Conservation (phyloP, 2,888 invertebrate species). For the Litoditis marina region DNA sequence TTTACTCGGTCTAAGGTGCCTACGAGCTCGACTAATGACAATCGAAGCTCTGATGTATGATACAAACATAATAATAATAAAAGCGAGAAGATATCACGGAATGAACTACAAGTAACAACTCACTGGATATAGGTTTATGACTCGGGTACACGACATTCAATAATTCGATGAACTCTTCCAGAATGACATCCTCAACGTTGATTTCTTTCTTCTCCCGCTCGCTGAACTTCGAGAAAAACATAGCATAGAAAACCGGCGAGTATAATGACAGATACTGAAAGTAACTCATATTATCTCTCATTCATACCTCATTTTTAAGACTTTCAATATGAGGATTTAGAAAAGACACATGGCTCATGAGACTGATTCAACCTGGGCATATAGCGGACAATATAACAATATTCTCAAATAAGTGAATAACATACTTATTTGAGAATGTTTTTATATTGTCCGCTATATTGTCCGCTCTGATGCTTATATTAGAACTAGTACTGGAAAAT, state of each 20-base stretch:
- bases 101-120: no score
- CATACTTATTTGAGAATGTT: no score
- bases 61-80: neutral
- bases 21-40: neutral
- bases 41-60: neutral
- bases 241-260: conserved; percentile 57
- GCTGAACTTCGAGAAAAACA: conserved; percentile 55
- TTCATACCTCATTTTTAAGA: neutral
- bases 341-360: no score
- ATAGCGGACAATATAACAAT: neutral
- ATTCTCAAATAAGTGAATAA: no score
- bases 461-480: neutral
- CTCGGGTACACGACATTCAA: conserved; percentile 64
- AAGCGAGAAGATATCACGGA: neutral
- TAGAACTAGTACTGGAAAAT: neutral
- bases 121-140: conserved; percentile 61
- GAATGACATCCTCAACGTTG: conserved; percentile 45
- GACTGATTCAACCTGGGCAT: no score
- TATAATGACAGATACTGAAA: conserved; percentile 58
- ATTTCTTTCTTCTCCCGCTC: conserved; percentile 54
- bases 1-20: no score
- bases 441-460: no score
- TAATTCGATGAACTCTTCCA: conserved; percentile 62
- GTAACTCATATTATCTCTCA: neutral
- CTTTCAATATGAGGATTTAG: neutral